Evolutionary conservation across 2,797 vertebrate species (phyloP), one percentile per base, ranked within the genome.

Genomic region (Phalloptychus januarius): DNA sequence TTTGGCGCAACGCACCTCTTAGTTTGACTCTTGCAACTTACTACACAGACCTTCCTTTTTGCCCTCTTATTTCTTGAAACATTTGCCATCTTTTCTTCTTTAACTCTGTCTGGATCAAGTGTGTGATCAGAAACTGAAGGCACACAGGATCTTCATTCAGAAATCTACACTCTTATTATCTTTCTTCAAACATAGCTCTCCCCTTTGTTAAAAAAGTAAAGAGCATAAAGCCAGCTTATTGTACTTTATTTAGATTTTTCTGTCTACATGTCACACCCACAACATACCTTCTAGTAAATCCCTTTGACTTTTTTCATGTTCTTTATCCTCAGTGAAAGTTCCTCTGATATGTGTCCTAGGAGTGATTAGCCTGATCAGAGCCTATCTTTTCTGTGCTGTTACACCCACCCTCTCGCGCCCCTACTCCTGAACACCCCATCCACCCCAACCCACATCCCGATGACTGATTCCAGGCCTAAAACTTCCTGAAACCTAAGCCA

Each of bases 61-160:
- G 79, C 79, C 81, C 25, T 71, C 12, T 45, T 71, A 28, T 28
- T 93, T 93, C 83, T 72, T 84, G 88, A 93, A 94, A 95, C 93
- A 91, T 93, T 94, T 95, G 91, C 91, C 40, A 33, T 88, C 90
- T 92, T 93, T 93, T 94, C 86, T 94, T 94, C 88, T 93, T 86
- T 88, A 42, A 71, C 42, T 42, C 23, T 16, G 90, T 94, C 94
- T 94, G 93, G 93, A 92, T 93, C 90, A 92, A 83, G 91, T 80
- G 87, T 95, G 87, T 92, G 89, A 95, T 94, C 88, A 89, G 70
- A 69, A 88, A 88, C 87, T 75, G 90, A 91, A 84, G 73, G 85
- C 92, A 87, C 86, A 90, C 85, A 89, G 89, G 86, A 83, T 83
- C 84, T 13, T 80, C 79, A 79, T 79, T 89, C 82, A 77, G 86